These are phyloP conservation scores for Ibidorhyncha struthersii DNA, from an alignment of 2,113 vertebrate species.

Conservation along the genomic window DNA sequence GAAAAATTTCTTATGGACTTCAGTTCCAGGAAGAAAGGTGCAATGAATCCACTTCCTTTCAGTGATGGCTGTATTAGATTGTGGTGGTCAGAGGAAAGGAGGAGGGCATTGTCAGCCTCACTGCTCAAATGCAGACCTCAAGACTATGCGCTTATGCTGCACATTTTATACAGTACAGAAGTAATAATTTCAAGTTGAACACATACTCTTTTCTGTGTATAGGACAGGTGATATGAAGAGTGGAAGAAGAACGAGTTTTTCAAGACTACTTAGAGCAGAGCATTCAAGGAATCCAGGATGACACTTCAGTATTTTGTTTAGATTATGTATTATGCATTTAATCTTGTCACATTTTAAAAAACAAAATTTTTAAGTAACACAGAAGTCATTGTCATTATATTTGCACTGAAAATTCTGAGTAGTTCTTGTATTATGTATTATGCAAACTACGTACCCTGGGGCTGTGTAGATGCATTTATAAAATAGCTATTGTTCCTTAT, in stretches of 20 bases:
- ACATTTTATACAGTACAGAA: background rate
- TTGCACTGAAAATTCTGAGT: background rate
- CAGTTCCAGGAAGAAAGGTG: background rate
- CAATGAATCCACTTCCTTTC: background rate
- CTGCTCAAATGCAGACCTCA: background rate
- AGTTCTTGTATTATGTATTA: background rate
- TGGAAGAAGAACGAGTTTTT: background rate
- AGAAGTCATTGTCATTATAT: background rate
- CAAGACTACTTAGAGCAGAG: background rate
- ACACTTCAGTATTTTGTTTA: background rate
- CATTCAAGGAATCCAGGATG: background rate
- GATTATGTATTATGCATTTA: background rate
- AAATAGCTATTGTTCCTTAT: background rate
- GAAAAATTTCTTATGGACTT: background rate
- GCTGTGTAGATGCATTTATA: background rate
- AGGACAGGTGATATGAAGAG: background rate
- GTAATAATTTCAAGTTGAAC: background rate
- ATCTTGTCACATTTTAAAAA: background rate
- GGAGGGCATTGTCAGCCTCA: too few species aligned
- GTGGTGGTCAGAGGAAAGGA: background rate
- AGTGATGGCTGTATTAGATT: background rate
- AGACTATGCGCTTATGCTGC: background rate
- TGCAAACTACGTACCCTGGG: background rate
- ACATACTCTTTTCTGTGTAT: background rate
- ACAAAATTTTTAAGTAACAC: background rate